phyloP scores from a whole-genome alignment of 2,888 invertebrate genomes.

The Gnatocerus cornutus region DNA sequence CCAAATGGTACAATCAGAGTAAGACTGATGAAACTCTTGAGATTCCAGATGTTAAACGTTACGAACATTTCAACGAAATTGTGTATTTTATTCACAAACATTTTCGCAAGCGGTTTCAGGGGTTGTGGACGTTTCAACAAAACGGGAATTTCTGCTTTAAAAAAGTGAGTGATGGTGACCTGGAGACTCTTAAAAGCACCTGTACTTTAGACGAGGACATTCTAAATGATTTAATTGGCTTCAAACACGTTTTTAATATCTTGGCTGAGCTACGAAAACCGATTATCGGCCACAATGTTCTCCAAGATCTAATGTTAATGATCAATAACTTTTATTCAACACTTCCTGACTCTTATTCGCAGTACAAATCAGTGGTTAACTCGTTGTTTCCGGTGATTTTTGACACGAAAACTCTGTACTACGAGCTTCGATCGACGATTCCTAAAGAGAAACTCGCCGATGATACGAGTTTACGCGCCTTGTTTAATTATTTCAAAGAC shows the following conservation, averaged over 20 bases:
- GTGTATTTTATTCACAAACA: slow-evolving; percentile 77
- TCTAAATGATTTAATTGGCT: slow-evolving; percentile 75
- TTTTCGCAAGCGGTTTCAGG: slow-evolving; percentile 73
- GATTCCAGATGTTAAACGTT: slow-evolving; percentile 57
- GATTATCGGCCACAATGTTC: slow-evolving; percentile 83
- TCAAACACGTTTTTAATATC: slow-evolving; percentile 78
- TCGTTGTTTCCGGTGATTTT: slow-evolving; percentile 79
- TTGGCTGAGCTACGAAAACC: slow-evolving; percentile 79
- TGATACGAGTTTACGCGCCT: slow-evolving; percentile 73
- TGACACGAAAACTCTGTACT: slow-evolving; percentile 84
- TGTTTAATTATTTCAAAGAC: slow-evolving; percentile 77
- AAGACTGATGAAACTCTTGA: slow-evolving; percentile 61
- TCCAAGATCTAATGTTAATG: slow-evolving; percentile 80
- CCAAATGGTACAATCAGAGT: slow-evolving; percentile 66
- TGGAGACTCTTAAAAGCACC: slow-evolving; percentile 62
- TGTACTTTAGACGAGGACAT: slow-evolving; percentile 73
- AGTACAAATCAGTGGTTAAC: slow-evolving; percentile 78
- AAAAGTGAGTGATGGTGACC: slow-evolving; percentile 64
- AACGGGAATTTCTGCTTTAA: slow-evolving; percentile 66
- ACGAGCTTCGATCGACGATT: slow-evolving; percentile 70
- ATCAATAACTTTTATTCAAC: slow-evolving; percentile 82
- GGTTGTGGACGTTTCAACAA: slow-evolving; percentile 64
- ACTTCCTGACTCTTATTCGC: slow-evolving; percentile 77
- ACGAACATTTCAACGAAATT: slow-evolving; percentile 71
- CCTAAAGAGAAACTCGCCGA: slow-evolving; percentile 67